A percentile compares a stretch with the other conserved stretches of the same genome.
Conservation (phyloP, 2,113 vertebrate genomes). For the Amazona vittata region DNA sequence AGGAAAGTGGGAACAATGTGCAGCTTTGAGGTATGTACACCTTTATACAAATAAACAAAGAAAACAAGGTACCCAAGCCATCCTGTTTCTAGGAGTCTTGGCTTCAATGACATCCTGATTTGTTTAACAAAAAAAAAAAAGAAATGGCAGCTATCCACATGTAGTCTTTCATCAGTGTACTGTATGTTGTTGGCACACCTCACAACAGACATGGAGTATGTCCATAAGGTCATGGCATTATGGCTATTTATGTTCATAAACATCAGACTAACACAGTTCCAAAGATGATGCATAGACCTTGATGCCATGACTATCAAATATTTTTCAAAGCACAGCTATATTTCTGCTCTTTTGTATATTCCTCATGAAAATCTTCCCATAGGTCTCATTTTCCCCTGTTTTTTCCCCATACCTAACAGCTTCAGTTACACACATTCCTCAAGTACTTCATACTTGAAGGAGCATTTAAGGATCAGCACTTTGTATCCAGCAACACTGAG, state of each 20-base stretch:
- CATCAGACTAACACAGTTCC: neutral
- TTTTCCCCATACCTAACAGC: neutral
- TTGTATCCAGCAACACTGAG: neutral
- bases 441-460: neutral
- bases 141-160: neutral
- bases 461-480: neutral
- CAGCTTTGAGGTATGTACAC: neutral
- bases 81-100: neutral
- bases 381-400: fast-evolving
- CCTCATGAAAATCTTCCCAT: fast-evolving
- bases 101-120: neutral
- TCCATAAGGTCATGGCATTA: neutral
- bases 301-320: neutral
- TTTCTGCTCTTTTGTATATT: neutral
- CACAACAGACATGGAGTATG: neutral
- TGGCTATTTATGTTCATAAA: neutral
- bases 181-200: neutral
- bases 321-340: neutral
- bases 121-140: neutral
- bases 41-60: neutral
- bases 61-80: neutral
- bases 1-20: neutral
- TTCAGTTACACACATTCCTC: neutral
- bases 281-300: neutral
- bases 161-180: neutral